Evolutionary conservation across 2,888 invertebrate genomes (phyloP).

Genomic region (Lomographa bimaculata): DNA sequence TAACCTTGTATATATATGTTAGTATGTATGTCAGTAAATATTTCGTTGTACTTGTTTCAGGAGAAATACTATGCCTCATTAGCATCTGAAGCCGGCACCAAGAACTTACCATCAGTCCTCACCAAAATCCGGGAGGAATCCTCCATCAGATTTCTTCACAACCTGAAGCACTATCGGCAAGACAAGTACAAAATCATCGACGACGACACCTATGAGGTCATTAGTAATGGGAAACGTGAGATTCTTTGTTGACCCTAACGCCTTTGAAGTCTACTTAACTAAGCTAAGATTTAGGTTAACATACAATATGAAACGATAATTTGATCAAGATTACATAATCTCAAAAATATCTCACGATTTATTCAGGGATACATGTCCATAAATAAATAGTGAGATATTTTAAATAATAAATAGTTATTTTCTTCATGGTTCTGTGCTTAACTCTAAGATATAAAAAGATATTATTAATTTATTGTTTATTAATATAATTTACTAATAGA

Average conservation of each 20-base stretch:
- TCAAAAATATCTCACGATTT: too few species aligned
- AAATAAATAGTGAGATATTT: too few species aligned
- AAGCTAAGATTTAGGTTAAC: slow-evolving; percentile 35
- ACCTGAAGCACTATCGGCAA: slow-evolving; percentile 86
- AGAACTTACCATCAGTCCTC: slow-evolving; percentile 86
- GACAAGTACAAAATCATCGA: slow-evolving; percentile 87
- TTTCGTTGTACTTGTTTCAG: too few species aligned
- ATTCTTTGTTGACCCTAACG: slow-evolving; percentile 67
- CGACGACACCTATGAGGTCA: slow-evolving; percentile 82
- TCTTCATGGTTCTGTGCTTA: not conserved
- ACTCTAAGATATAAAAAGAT: too few species aligned
- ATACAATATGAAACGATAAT: too few species aligned
- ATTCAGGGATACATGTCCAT: too few species aligned
- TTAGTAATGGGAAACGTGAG: slow-evolving; percentile 71
- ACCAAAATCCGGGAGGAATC: slow-evolving; percentile 88
- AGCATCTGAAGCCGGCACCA: slow-evolving; percentile 84
- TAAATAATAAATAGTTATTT: too few species aligned
- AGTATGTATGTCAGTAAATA: too few species aligned
- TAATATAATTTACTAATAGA: slow-evolving; percentile 27
- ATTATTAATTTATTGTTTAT: slow-evolving; percentile 34
- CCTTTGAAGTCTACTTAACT: not conserved
- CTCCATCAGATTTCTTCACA: slow-evolving; percentile 84
- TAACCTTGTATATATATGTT: too few species aligned
- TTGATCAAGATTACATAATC: too few species aligned
- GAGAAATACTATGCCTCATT: slow-evolving; percentile 88